Evolutionary conservation across 1,140 invertebrate genomes (phyloP).

Genomic region (Drosophila sp.): DNA sequence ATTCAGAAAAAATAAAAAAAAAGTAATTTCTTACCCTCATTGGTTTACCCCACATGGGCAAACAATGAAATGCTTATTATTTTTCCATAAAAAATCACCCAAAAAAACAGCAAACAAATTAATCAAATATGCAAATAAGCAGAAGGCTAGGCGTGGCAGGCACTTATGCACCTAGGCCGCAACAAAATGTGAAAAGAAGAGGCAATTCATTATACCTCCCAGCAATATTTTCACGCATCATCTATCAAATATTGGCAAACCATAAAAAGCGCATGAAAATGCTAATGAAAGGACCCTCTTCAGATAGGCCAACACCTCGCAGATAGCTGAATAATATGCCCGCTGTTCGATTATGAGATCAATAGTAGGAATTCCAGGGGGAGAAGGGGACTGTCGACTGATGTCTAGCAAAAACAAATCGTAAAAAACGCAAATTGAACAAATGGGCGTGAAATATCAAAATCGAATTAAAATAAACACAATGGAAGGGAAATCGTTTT

Average conservation of each 20-base stretch:
- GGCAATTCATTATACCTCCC: conserved; percentile 22
- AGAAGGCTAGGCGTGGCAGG: conserved; percentile 14
- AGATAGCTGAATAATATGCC: conserved; percentile 4
- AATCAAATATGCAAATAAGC: conserved; percentile 78
- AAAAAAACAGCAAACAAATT: conserved; percentile 71
- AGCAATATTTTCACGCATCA: conserved; percentile 65
- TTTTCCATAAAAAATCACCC: conserved; percentile 77
- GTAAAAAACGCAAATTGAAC: conserved; percentile 74
- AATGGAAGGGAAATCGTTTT: conserved; percentile 44
- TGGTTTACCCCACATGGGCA: not conserved
- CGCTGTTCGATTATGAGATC: conserved; percentile 72
- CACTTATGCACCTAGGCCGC: conserved; percentile 26
- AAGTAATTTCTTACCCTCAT: conserved; percentile 21
- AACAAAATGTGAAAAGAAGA: conserved; percentile 1
- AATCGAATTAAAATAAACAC: conserved; percentile 64
- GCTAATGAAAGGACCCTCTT: conserved; percentile 59
- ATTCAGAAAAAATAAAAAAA: not conserved
- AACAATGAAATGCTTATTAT: conserved; percentile 72
- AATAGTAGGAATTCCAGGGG: conserved; percentile 36
- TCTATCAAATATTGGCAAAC: conserved; percentile 74
- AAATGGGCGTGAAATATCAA: conserved; percentile 69
- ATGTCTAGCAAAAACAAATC: conserved; percentile 66
- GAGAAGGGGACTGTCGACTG: not conserved
- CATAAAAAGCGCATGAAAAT: conserved; percentile 62
- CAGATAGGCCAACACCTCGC: conserved; percentile 14